Conservation (phyloP, 2,888 invertebrate genomes). For the Achlya flavicornis region DNA sequence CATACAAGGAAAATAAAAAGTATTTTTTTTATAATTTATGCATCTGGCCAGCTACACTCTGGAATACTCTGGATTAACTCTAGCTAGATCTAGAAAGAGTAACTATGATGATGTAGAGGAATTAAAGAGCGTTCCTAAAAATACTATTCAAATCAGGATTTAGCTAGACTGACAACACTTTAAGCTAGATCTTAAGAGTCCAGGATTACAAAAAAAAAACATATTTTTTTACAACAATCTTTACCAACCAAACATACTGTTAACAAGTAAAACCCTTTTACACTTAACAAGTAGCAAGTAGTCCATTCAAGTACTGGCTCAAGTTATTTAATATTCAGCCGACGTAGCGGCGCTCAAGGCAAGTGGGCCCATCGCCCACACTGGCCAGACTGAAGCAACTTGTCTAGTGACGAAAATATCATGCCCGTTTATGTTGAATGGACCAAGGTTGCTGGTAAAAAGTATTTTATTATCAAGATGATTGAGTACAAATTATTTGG, state of each 20-base stretch:
- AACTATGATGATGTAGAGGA: too few relatives aligned
- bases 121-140: too few relatives aligned
- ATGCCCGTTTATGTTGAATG: background rate
- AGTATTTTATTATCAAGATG: background rate
- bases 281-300: background rate
- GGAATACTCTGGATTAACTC: too few relatives aligned
- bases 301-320: constrained; percentile 5
- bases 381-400: constrained; percentile 5
- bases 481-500: background rate
- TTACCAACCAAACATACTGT: background rate
- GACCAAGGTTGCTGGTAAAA: constrained; percentile 5
- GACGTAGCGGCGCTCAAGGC: constrained; percentile 39
- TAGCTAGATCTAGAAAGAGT: too few relatives aligned
- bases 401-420: background rate
- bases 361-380: constrained; percentile 48
- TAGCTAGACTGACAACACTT: too few relatives aligned
- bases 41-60: too few relatives aligned
- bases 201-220: too few relatives aligned
- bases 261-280: background rate
- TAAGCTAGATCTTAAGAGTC: too few relatives aligned
- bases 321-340: constrained; percentile 1
- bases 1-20: too few relatives aligned
- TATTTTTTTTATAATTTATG: too few relatives aligned
- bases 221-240: too few relatives aligned
- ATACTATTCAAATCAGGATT: too few relatives aligned